These are phyloP conservation scores for Lithophane socia DNA, from an alignment of 2,888 invertebrate species.

Conservation along the genomic window DNA sequence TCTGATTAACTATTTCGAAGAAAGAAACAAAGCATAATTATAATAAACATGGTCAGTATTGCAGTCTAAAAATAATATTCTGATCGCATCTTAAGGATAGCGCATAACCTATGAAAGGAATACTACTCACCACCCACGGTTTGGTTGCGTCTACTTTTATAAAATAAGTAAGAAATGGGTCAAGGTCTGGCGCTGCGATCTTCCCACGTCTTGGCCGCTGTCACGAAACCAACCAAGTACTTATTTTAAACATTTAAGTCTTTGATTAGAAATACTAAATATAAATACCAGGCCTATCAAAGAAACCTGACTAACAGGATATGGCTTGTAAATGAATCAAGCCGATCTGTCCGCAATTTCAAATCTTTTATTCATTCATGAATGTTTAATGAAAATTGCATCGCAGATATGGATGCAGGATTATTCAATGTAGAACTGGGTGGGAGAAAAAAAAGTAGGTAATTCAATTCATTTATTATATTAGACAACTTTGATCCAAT, in stretches of 20 bases:
- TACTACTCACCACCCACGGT: neutral
- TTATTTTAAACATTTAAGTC: neutral
- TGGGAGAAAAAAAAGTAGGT: constrained; percentile 4
- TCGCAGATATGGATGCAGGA: constrained; percentile 23
- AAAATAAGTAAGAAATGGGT: neutral
- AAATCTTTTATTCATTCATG: constrained; percentile 57
- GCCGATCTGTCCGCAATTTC: constrained; percentile 38
- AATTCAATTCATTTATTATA: too few relatives aligned
- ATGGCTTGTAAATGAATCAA: constrained; percentile 41
- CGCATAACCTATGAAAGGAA: constrained; percentile 4
- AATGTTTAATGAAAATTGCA: constrained; percentile 53
- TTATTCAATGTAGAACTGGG: constrained; percentile 20
- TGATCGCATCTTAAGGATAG: neutral
- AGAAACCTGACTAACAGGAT: constrained; percentile 49
- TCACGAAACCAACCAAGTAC: neutral
- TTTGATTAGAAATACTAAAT: constrained; percentile 19
- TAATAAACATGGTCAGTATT: neutral
- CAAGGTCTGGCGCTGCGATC: neutral
- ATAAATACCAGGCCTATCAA: constrained; percentile 18
- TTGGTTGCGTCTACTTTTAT: neutral
- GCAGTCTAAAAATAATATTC: neutral
- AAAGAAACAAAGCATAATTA: neutral
- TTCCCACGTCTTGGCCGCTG: neutral
- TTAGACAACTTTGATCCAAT: too few relatives aligned
- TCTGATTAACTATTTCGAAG: neutral